Percentiles rank a stretch among this genome's conserved stretches.
Conservation (phyloP, 1,140 invertebrate genomes). For the Drosophila erecta region DNA sequence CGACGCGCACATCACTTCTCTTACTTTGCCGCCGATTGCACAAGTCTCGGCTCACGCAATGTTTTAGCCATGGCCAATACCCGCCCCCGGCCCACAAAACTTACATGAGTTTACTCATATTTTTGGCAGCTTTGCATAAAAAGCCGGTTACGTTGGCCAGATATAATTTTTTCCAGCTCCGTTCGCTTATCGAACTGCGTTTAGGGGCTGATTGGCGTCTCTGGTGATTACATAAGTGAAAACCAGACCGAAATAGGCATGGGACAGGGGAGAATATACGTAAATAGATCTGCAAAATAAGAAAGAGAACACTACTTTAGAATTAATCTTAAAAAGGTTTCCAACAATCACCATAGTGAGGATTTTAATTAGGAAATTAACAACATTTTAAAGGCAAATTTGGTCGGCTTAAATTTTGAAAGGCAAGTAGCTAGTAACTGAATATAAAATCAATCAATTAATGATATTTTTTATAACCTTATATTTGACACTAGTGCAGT, state of each 20-base stretch:
- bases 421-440: too few species aligned
- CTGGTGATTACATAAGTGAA: constrained; percentile 59
- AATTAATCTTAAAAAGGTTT: too few species aligned
- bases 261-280: constrained; percentile 3
- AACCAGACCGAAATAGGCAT: constrained; percentile 29
- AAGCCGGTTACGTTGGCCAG: constrained; percentile 69
- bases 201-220: constrained; percentile 73
- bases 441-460: neutral
- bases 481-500: neutral
- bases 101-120: constrained; percentile 35
- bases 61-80: constrained; percentile 14
- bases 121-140: constrained; percentile 77
- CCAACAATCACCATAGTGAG: too few species aligned
- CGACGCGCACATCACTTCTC: constrained; percentile 2
- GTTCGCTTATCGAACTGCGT: constrained; percentile 39
- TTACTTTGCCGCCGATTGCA: constrained; percentile 49
- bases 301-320: neutral
- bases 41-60: constrained; percentile 74
- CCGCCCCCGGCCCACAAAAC: neutral
- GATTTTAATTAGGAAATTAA: too few species aligned
- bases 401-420: too few species aligned
- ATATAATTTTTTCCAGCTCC: constrained; percentile 20
- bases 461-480: too few species aligned
- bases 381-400: too few species aligned
- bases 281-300: constrained; percentile 56